phyloP scores from a whole-genome alignment of 23 tunicate species.

The Phallusia fumigata region DNA sequence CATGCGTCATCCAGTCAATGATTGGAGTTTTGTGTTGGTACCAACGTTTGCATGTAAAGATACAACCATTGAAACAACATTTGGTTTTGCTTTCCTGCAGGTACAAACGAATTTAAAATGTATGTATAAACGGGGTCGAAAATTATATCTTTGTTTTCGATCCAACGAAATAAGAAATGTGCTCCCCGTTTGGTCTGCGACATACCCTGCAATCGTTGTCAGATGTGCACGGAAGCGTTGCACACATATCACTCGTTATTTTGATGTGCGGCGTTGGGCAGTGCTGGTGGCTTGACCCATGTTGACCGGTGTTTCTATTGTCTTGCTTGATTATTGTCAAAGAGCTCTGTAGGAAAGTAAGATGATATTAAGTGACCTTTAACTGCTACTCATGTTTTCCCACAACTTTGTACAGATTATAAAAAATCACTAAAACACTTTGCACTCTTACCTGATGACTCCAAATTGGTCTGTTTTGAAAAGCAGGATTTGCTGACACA shows the following conservation, averaged over 20 bases:
- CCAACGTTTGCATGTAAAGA: constrained; percentile 14
- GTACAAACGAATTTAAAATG: neutral
- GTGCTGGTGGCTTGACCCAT: neutral
- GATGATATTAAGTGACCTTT: too few relatives aligned
- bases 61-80: constrained; percentile 47
- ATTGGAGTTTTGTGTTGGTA: constrained; percentile 13
- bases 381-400: too few relatives aligned
- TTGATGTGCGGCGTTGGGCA: neutral
- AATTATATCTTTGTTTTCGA: too few relatives aligned
- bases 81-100: constrained; percentile 1
- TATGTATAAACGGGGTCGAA: too few relatives aligned
- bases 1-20: constrained; percentile 34
- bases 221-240: neutral
- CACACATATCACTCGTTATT: neutral
- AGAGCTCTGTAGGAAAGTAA: too few relatives aligned
- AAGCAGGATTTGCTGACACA: too few relatives aligned
- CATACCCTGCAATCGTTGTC: neutral
- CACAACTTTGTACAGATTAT: too few relatives aligned
- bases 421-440: too few relatives aligned
- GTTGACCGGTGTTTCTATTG: neutral
- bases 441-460: too few relatives aligned
- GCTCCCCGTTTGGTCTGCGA: neutral
- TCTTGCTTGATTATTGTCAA: too few relatives aligned
- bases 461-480: too few relatives aligned
- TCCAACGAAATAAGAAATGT: too few relatives aligned